Evolutionary conservation across 2,113 vertebrate species (phyloP).

Genomic region (Anarrhichthys ocellatus): DNA sequence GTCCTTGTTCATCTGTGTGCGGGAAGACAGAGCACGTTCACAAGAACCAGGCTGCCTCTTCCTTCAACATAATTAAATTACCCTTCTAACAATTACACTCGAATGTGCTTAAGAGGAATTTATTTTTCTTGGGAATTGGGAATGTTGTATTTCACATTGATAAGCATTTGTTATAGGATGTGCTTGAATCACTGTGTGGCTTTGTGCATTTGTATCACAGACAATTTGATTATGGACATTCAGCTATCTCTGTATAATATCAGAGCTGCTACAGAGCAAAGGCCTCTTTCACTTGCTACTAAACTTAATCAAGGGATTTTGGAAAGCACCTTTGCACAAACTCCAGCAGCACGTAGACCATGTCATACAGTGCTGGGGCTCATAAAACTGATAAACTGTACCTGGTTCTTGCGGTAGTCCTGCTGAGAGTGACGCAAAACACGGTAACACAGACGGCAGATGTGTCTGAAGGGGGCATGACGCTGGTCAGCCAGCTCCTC

Average conservation of each 20-base stretch:
- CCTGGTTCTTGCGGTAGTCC: slow-evolving; percentile 99
- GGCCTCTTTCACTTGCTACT: not conserved
- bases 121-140: slow-evolving; percentile 2
- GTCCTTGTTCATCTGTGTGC: not conserved
- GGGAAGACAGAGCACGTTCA: slow-evolving; percentile 9
- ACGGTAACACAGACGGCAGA: slow-evolving; percentile 96
- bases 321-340: slow-evolving; percentile 11
- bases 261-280: slow-evolving; percentile 15
- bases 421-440: slow-evolving; percentile 98
- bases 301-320: not conserved
- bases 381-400: slow-evolving; percentile 52
- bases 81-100: slow-evolving; percentile 1
- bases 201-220: slow-evolving; percentile 5
- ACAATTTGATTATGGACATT: slow-evolving; percentile 21
- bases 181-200: not conserved
- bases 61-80: slow-evolving; percentile 9
- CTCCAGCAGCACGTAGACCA: not conserved
- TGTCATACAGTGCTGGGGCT: not conserved
- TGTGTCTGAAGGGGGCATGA: slow-evolving; percentile 96
- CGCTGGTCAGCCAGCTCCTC: slow-evolving; percentile 98
- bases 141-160: slow-evolving; percentile 1
- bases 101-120: slow-evolving; percentile 18
- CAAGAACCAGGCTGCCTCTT: not conserved
- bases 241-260: not conserved
- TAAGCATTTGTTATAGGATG: not conserved